These are phyloP conservation scores for Sus cebifrons DNA, from an alignment of 2,797 vertebrate species.

Conservation along the genomic window DNA sequence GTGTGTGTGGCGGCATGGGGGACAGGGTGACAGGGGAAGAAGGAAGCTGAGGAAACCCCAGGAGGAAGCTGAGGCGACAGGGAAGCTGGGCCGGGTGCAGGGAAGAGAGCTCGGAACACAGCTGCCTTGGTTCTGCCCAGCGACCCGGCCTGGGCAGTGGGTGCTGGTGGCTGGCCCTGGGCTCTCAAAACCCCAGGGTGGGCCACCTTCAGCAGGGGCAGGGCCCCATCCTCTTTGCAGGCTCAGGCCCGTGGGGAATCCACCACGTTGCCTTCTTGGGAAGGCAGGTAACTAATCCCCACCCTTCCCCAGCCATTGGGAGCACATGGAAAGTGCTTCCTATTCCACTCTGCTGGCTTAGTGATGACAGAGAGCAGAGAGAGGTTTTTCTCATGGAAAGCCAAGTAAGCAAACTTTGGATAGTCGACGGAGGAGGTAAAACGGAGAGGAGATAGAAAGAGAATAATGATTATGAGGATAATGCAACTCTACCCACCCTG, in stretches of 20 bases:
- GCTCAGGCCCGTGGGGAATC: background rate
- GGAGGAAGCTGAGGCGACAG: conserved; percentile 37
- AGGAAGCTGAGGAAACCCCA: conserved; percentile 59
- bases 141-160: fast-evolving
- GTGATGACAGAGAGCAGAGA: conserved; percentile 65
- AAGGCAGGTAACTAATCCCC: conserved; percentile 54
- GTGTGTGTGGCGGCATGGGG: conserved; percentile 76
- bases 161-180: background rate
- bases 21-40: conserved; percentile 66
- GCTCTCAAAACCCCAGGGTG: background rate
- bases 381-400: conserved; percentile 65
- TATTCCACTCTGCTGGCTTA: conserved; percentile 64
- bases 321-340: conserved; percentile 69
- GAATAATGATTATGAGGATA: background rate
- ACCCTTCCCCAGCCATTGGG: conserved; percentile 54
- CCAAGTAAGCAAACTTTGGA: conserved; percentile 9
- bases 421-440: background rate
- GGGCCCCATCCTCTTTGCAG: background rate
- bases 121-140: background rate
- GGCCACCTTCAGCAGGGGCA: background rate
- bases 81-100: background rate
- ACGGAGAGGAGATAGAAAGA: background rate
- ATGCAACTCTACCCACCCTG: background rate
- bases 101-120: background rate
- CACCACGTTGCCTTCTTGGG: conserved; percentile 17